Base-by-base conservation (phyloP, 1,140 invertebrate genomes). In the Hestina assimilis region DNA sequence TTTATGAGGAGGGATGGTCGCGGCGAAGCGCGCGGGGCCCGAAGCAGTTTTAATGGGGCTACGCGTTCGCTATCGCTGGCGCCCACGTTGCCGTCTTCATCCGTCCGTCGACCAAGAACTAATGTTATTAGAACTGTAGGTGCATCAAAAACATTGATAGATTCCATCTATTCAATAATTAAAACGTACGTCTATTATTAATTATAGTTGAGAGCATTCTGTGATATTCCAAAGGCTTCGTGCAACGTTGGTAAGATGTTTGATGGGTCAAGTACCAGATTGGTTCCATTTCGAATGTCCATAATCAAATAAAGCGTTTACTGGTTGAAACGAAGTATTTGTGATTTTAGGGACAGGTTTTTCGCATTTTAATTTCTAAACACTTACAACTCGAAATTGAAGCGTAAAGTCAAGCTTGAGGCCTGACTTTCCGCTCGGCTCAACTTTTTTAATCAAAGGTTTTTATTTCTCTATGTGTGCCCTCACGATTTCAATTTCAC, bases 11-110 rank as follows among this genome's bases (percentile, higher is more conserved):
- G 85, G 81, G 86, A 71, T 70, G 75, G 62, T 63, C 52, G 47
- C 40, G 33, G 69, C 62, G 75, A 41, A 51, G 51, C 43, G 62
- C 46, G 69, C 59, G 66, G 71, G 60, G 67, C 71, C 63, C 62
- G 64, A 70, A 86, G 80, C 80, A 76, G 72, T 81, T 87, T 83
- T 85, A 89, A 89, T 88, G 86, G 88, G 86, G 81, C 82, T 84
- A 77, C 51, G 59, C 53, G 24, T 9, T 48, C 57, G 57, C 58
- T 9, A 12, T 38, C 52, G 59, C 48, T 20, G 14, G 29, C 40
- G 55, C 46, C 6, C 29, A 28, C 21, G 52, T 57, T 46, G 11
- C 28, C 53, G 21, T n/a, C n/a, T n/a, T n/a, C n/a, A n/a, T n/a
- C n/a, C n/a, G n/a, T n/a, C n/a, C n/a, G n/a, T n/a, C n/a, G n/a